phyloP scores from a whole-genome alignment of 2,797 vertebrate species.

The Artibeus jamaicensis region DNA sequence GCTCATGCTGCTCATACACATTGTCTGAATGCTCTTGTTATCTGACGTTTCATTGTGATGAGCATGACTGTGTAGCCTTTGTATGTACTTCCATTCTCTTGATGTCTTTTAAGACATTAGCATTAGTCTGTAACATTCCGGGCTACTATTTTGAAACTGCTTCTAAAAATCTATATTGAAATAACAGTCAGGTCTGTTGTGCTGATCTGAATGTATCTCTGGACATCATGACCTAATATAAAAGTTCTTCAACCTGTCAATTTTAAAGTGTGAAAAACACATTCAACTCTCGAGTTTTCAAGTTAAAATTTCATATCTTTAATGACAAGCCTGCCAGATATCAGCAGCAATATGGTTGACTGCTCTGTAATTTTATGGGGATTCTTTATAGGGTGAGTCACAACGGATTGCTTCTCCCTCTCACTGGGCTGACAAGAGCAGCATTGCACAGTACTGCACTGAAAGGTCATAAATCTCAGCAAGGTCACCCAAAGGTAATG shows the following conservation, averaged over 20 bases:
- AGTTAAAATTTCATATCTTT: constrained; percentile 31
- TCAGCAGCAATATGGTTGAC: not conserved
- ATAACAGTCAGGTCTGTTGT: not conserved
- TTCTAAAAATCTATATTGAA: not conserved
- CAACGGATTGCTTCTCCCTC: not conserved
- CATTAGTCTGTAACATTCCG: not conserved
- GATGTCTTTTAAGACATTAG: not conserved
- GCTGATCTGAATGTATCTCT: constrained; percentile 16
- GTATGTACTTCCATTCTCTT: not conserved
- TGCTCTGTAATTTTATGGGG: constrained; percentile 20
- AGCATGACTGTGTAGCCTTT: not conserved
- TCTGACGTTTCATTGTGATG: not conserved
- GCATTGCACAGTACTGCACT: not conserved
- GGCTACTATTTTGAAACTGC: not conserved
- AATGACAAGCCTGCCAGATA: not conserved
- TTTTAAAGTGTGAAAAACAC: constrained; percentile 38
- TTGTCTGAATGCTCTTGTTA: not conserved
- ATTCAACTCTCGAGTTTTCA: not conserved
- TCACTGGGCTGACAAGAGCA: not conserved
- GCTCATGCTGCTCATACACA: accelerated
- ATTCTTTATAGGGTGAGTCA: constrained; percentile 37
- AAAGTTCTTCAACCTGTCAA: not conserved
- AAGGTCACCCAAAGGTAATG: constrained; percentile 47
- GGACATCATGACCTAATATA: not conserved
- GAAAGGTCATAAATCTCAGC: constrained; percentile 33